Base-by-base conservation (phyloP, 30 jellyfish, hydroid and myxozoan genomes). In the Catostylus mosaicus region DNA sequence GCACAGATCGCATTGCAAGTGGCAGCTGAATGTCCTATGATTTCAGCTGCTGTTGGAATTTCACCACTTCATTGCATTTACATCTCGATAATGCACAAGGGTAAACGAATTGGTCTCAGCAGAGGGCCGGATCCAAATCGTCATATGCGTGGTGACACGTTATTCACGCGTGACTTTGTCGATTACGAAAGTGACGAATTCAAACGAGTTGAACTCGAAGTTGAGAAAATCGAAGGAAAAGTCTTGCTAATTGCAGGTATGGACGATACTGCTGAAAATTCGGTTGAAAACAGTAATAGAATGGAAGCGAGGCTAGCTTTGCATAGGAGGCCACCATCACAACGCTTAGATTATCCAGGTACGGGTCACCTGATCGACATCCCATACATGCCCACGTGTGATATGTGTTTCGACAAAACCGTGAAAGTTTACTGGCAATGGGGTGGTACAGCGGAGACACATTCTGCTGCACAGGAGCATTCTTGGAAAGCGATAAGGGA, bases 341-440 rank as follows among this genome's bases (percentile, higher is more conserved):
- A 32, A 60, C 63, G 38, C 51, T 29, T 82, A 18, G 30, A 59
- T 23, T 89, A 81, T 77, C 94, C 97, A 0, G 78, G 77, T 10
- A 48, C 97, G 2, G 97, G 97, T 2, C 97, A 89, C 67, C 61
- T 89, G 24, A 82, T 89, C 35, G 97, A 89, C 40, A 80, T 86
- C 14, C 97, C 97, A 2, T 75, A 71, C 36, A 89, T 89, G 93
- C 97, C 97, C 11, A 26, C 73, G 63, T 73, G 95, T 29, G 36
- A 76, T 8, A 70, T 32, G 2, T 72, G 18, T 84, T 33, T 31
- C 83, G 73, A 20, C 57, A 64, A 18, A 27, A 14, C 4, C 73
- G 11, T 67, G 37, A 38, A 12, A 5, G 32, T 24, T 22, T 64
- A 1, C 30, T 89, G 81, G 29, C 68, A 40, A 29, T 80, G 87